Percentiles rank a stretch among this genome's conserved stretches.
Conservation (phyloP, 2,113 vertebrate genomes). For the Nyctereutes procyonoides region DNA sequence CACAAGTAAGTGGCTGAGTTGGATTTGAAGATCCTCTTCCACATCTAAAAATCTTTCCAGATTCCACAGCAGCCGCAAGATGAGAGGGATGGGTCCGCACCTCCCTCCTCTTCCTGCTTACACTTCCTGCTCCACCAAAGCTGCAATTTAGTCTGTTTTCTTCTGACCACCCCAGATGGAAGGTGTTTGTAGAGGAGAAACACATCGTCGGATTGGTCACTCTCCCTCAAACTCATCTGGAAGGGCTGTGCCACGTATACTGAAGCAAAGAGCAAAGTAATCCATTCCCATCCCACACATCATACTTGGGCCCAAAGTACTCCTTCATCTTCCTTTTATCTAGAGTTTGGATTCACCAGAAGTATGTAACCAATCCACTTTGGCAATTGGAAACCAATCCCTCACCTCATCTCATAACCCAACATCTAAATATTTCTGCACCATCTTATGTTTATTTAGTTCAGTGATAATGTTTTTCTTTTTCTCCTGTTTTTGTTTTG, state of each 20-base stretch:
- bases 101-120: background rate
- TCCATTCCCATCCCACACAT: too few relatives aligned
- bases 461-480: background rate
- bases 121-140: background rate
- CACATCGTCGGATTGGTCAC: fast-evolving
- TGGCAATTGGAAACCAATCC: background rate
- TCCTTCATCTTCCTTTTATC: background rate
- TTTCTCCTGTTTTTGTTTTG: background rate
- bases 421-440: background rate
- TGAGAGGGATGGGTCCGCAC: background rate
- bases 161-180: background rate
- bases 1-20: background rate
- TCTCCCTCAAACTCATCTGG: background rate
- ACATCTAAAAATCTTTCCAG: background rate
- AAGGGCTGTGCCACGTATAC: background rate
- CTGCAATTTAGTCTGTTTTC: background rate
- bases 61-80: background rate
- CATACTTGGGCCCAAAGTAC: too few relatives aligned
- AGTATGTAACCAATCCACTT: too few relatives aligned
- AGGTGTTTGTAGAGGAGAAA: background rate
- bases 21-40: background rate
- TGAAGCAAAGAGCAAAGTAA: background rate
- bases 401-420: background rate
- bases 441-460: background rate
- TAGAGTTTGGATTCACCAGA: background rate